Evolutionary conservation across 1,140 invertebrate genomes (phyloP).

Genomic region (Papilio glaucus): DNA sequence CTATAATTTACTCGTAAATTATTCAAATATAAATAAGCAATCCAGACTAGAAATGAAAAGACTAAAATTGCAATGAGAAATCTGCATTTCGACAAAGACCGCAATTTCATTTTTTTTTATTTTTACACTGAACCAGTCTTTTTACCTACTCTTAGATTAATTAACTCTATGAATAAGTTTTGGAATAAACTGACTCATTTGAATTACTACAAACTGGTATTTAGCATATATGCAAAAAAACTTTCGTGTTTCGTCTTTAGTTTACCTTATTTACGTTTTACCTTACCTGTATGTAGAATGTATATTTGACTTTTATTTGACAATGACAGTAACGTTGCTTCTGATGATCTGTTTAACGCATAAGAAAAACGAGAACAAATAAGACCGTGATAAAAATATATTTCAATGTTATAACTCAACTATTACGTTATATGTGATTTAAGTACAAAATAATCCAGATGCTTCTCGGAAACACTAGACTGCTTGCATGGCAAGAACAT

Average conservation of each 20-base stretch:
- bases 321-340: not conserved
- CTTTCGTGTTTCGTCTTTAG: not conserved
- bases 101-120: constrained; percentile 44
- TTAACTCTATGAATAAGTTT: not conserved
- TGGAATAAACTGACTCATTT: not conserved
- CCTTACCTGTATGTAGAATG: too few species aligned
- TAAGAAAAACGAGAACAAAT: not conserved
- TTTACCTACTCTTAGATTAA: not conserved
- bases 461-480: too few species aligned
- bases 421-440: too few species aligned
- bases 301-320: not conserved
- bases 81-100: constrained; percentile 45
- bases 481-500: too few species aligned
- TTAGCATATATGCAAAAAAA: not conserved
- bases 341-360: not conserved
- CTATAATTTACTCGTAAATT: constrained; percentile 61
- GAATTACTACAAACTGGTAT: not conserved
- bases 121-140: too few species aligned
- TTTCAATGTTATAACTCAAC: too few species aligned
- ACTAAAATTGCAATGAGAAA: constrained; percentile 48
- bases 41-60: constrained; percentile 44
- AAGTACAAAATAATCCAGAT: too few species aligned
- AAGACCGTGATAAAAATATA: too few species aligned
- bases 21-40: constrained; percentile 61
- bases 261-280: too few species aligned